A percentile compares a stretch with the other conserved stretches of the same genome.
phyloP scores from a whole-genome alignment of 2,888 invertebrate genomes.

The Drosophila macrospina region DNA sequence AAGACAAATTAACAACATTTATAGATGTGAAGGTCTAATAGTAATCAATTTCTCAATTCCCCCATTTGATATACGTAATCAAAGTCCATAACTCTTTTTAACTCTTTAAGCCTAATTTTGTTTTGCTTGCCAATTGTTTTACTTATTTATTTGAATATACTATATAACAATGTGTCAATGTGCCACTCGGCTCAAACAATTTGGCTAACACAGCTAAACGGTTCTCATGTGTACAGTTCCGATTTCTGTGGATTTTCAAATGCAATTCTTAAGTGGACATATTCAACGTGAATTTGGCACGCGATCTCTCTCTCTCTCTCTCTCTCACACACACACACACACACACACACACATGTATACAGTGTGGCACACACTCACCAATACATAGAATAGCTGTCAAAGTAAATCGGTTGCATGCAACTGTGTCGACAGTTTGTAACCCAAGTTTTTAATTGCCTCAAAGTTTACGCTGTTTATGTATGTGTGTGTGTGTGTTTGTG shows the following conservation, averaged over 20 bases:
- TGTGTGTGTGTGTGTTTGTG: constrained; percentile 9
- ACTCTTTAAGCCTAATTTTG: too few relatives aligned
- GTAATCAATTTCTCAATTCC: too few relatives aligned
- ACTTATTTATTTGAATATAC: constrained; percentile 2
- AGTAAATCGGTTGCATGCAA: constrained; percentile 71
- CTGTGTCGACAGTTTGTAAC: constrained; percentile 76
- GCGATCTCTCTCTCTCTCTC: constrained; percentile 39
- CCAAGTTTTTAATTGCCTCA: constrained; percentile 73
- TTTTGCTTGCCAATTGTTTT: too few relatives aligned
- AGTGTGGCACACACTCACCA: constrained; percentile 7
- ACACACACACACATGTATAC: constrained; percentile 4
- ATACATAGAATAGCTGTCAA: constrained; percentile 27
- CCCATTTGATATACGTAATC: too few relatives aligned
- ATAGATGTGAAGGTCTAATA: too few relatives aligned
- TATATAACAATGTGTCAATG: constrained; percentile 37
- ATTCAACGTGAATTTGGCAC: constrained; percentile 55
- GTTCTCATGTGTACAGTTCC: constrained; percentile 47
- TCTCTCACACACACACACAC: too few relatives aligned
- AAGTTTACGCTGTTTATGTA: constrained; percentile 17
- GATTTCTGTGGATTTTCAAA: constrained; percentile 57
- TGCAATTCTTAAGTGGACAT: constrained; percentile 68
- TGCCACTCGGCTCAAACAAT: constrained; percentile 30
- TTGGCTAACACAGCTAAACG: constrained; percentile 57
- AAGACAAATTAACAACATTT: too few relatives aligned
- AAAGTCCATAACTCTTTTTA: too few relatives aligned